Conservation (phyloP, 2,888 invertebrate genomes). For the Drosophila nr. perissopoda region DNA sequence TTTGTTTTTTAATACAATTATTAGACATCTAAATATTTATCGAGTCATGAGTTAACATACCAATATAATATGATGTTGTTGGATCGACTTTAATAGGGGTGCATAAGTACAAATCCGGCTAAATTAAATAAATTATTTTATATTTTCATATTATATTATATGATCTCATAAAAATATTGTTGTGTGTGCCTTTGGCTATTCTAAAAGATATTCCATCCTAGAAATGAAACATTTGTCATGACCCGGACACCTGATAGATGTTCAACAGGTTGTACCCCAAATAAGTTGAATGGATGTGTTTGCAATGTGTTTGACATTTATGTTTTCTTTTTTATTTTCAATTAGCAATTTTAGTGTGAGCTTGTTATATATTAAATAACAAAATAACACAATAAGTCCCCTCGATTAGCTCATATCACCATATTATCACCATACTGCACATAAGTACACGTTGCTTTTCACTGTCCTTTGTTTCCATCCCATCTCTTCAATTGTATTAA, state of each 20-base stretch:
- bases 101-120: conserved; percentile 97
- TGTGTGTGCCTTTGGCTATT: background rate
- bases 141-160: conserved; percentile 1
- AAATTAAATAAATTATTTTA: conserved; percentile 28
- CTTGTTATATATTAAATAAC: background rate
- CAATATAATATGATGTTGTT: conserved; percentile 91
- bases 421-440: background rate
- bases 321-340: too few relatives aligned
- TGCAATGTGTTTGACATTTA: background rate
- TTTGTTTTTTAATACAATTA: conserved; percentile 77
- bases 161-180: background rate
- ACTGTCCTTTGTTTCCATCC: background rate
- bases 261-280: background rate
- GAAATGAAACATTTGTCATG: background rate
- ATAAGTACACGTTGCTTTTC: background rate
- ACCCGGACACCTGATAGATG: background rate
- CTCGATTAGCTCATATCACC: background rate
- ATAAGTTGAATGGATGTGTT: background rate
- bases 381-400: background rate
- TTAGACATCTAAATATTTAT: background rate
- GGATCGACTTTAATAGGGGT: conserved; percentile 94
- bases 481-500: background rate
- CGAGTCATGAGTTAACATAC: conserved; percentile 85
- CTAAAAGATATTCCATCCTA: background rate
- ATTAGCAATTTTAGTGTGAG: background rate